Evolutionary conservation across 2,113 vertebrate genomes (phyloP), one percentile per base, ranked within the genome.

Genomic region (Onychostoma macrolepis): DNA sequence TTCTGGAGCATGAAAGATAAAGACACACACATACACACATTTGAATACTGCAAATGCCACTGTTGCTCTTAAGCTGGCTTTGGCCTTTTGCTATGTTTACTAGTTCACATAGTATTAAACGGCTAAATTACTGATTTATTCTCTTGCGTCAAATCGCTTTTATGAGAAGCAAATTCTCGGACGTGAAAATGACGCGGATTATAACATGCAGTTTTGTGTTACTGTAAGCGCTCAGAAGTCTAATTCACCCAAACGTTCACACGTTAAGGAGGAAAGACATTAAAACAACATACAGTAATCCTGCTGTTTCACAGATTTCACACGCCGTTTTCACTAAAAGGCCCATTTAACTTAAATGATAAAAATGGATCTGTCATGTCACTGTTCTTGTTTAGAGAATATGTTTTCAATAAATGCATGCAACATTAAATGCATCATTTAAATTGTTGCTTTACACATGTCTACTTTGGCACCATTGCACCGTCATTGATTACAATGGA

Each of bases 1-100:
- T 76, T 86, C 33, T 87, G 86, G 86, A 84, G 19, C 74, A 83
- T 75, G 12, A 80, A 80, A 50, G 50, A 74, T 30, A 21, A 41
- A 67, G 11, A 56, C 15, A 30, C n/a, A 69, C 77, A 58, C 45
- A 81, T 11, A 45, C 11, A 53, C 21, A 58, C 63, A 48, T 13
- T 43, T 38, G 30, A 26, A 76, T 69, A 81, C 24, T 28, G 12
- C 26, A 77, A 72, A 58, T 58, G 48, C 33, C 67, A 58, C 50
- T 48, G n/a, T 33, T 69, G 6, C 4, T 53, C 28, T 71, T 79
- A 82, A 41, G 33, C 15, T 43, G 38, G 12, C 38, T 81, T 81
- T 75, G 41, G 12, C 41, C 41, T 75, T 41, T 75, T 45, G 12
- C 6, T 11, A 8, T 75, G 72, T 75, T 75, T 75, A 75, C 38